These are phyloP conservation scores for Acleris sparsana DNA, from an alignment of 2,888 invertebrate genomes.

Conservation along the genomic window DNA sequence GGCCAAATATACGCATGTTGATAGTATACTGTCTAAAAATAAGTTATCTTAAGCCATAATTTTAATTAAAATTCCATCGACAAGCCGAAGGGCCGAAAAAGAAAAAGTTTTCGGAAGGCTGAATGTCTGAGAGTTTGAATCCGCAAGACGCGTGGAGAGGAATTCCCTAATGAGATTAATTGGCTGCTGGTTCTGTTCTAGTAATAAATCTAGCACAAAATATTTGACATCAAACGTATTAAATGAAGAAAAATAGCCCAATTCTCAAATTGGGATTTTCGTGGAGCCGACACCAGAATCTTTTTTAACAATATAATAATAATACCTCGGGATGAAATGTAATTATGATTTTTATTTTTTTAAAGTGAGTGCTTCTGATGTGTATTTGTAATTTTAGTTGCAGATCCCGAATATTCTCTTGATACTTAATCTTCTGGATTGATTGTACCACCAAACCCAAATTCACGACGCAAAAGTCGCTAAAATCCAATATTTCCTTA, in stretches of 20 bases:
- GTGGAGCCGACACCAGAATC: not conserved
- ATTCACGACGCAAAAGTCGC: no score
- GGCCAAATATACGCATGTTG: no score
- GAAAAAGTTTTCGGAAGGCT: conserved; percentile 32
- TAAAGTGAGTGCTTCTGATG: no score
- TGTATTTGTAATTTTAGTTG: no score
- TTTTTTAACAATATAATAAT: no score
- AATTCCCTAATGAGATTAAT: conserved; percentile 80
- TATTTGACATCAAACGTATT: conserved; percentile 57
- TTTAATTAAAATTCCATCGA: conserved; percentile 77
- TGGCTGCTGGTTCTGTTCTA: conserved; percentile 69
- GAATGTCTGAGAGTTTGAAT: conserved; percentile 53
- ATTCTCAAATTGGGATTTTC: not conserved
- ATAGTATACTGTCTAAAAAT: not conserved
- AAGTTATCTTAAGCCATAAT: conserved; percentile 28
- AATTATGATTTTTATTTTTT: no score
- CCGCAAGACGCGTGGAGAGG: conserved; percentile 64
- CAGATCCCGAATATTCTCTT: no score
- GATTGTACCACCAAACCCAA: no score
- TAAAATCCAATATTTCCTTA: no score
- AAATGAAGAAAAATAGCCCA: not conserved
- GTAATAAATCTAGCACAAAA: conserved; percentile 63
- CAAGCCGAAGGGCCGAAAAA: conserved; percentile 47
- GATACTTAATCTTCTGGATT: no score
- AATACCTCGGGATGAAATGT: no score